phyloP scores from a whole-genome alignment of 2,888 invertebrate species.

The Hyppa rectilinea region DNA sequence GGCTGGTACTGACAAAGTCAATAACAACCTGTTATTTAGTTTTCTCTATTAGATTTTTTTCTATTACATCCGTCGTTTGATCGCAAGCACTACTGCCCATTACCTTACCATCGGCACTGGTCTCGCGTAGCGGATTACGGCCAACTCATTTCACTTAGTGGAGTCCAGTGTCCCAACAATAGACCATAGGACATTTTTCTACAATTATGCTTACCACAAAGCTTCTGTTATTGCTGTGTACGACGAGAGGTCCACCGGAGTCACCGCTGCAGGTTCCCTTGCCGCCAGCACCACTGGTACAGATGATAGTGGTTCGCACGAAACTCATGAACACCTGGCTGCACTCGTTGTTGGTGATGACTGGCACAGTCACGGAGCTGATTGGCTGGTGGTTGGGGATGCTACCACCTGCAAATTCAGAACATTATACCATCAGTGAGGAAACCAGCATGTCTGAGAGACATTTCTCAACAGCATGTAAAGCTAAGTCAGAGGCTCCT shows the following conservation, averaged over 20 bases:
- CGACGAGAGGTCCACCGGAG: slow-evolving; percentile 73
- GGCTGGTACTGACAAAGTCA: background rate
- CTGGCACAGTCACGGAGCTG: slow-evolving; percentile 72
- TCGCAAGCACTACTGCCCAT: background rate
- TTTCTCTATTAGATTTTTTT: background rate
- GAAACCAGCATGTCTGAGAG: no score
- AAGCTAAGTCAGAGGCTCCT: no score
- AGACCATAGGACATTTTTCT: background rate
- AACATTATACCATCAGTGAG: background rate
- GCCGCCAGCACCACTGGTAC: slow-evolving; percentile 77
- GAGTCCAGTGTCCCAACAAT: background rate
- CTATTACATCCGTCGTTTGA: background rate
- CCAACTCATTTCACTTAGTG: background rate
- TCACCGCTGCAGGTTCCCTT: slow-evolving; percentile 75
- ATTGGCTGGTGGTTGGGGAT: slow-evolving; percentile 70
- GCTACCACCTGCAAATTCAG: slow-evolving; percentile 62
- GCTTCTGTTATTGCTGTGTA: slow-evolving; percentile 26
- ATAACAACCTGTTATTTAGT: background rate
- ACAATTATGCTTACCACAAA: slow-evolving; percentile 60
- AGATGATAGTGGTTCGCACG: slow-evolving; percentile 71
- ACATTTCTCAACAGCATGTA: no score
- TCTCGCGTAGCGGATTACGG: background rate
- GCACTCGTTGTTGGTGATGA: slow-evolving; percentile 76
- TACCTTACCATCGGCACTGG: background rate
- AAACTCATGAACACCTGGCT: slow-evolving; percentile 60